Evolutionary conservation across 2,113 vertebrate species (phyloP).

Genomic region (Orycteropus afer): DNA sequence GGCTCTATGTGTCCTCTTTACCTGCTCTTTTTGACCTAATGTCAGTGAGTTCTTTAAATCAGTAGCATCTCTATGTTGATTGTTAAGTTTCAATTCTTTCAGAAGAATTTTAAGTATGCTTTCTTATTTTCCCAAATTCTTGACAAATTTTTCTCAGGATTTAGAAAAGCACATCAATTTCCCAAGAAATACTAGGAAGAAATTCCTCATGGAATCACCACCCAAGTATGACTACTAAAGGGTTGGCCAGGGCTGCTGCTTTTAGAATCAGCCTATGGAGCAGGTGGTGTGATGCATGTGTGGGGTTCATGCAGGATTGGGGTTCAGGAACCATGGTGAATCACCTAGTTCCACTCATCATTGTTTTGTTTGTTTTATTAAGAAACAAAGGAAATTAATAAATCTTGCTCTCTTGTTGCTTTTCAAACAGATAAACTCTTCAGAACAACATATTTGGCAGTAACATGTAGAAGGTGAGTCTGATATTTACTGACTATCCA

Average conservation of each 20-base stretch:
- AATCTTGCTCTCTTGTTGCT: no score
- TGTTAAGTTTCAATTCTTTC: not conserved
- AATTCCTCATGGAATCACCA: not conserved
- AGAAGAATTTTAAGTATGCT: not conserved
- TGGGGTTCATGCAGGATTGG: not conserved
- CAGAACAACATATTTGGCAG: no score
- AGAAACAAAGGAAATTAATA: no score
- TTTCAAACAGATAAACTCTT: no score
- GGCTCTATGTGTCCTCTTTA: not conserved
- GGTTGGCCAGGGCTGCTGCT: not conserved
- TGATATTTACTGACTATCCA: no score
- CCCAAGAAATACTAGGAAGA: not conserved
- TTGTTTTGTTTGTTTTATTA: no score
- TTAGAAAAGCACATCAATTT: not conserved
- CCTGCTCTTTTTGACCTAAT: not conserved
- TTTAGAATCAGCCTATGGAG: not conserved
- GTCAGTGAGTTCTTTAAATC: not conserved
- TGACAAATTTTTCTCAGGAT: conserved; percentile 29
- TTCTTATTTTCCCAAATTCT: conserved; percentile 32
- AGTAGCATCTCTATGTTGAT: not conserved
- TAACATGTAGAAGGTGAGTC: no score
- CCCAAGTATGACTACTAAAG: not conserved
- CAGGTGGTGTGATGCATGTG: not conserved
- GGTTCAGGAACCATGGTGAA: not conserved
- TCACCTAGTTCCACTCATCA: no score